These are phyloP conservation scores for Meloe dianella DNA, from an alignment of 2,888 invertebrate genomes.

Conservation along the genomic window DNA sequence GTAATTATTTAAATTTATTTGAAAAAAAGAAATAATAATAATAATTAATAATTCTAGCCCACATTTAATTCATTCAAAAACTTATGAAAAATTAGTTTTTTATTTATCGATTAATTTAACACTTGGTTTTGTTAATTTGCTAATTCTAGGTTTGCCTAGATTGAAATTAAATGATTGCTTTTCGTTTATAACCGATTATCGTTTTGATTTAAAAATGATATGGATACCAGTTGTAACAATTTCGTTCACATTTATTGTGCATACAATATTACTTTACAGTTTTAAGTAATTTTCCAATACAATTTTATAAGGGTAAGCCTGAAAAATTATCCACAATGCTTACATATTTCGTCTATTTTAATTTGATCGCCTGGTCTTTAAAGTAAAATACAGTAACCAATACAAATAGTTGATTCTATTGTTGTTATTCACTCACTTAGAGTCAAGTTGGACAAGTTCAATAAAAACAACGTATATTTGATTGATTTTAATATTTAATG, in stretches of 20 bases:
- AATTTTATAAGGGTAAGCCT: no score
- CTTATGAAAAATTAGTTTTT: conserved; percentile 34
- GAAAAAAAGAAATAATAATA: neutral
- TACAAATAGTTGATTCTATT: no score
- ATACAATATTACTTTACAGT: conserved; percentile 38
- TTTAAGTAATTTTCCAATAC: conserved; percentile 31
- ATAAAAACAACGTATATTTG: no score
- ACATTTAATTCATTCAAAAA: neutral
- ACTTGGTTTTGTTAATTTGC: conserved; percentile 34
- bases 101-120: conserved; percentile 39
- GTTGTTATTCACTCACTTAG: no score
- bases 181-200: conserved; percentile 29
- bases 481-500: no score
- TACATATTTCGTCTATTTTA: no score
- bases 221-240: conserved; percentile 34
- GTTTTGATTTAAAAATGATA: conserved; percentile 26
- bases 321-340: no score
- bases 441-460: no score
- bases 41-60: conserved; percentile 8
- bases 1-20: neutral
- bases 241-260: conserved; percentile 32
- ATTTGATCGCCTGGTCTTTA: no score
- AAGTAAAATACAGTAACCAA: no score
- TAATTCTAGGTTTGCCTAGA: conserved; percentile 39
- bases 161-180: conserved; percentile 41